Conservation (phyloP, 2,113 vertebrate species). For the Murina feae region DNA sequence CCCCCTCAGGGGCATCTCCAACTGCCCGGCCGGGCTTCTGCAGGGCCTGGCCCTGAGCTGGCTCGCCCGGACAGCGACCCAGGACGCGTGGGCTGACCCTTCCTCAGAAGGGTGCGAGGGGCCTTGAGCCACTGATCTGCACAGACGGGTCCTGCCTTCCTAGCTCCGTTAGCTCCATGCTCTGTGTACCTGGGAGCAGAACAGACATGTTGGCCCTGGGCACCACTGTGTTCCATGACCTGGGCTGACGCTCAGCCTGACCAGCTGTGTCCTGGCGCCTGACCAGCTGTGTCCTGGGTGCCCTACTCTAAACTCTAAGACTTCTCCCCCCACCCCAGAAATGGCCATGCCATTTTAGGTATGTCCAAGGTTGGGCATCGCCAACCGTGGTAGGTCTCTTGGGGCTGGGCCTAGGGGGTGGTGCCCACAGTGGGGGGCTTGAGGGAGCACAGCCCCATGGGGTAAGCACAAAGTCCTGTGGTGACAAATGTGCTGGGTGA, state of each 20-base stretch:
- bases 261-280: background rate
- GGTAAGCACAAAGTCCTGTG: background rate
- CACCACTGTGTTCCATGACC: fast-evolving
- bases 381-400: background rate
- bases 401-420: background rate
- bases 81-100: background rate
- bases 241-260: too few species aligned
- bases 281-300: background rate
- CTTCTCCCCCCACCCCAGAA: background rate
- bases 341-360: background rate
- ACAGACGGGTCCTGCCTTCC: background rate
- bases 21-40: background rate
- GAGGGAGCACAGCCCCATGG: background rate
- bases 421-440: background rate
- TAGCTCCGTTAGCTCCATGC: fast-evolving
- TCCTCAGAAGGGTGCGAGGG: background rate
- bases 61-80: too few species aligned
- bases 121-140: background rate
- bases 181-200: background rate
- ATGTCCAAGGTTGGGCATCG: background rate
- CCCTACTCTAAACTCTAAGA: background rate
- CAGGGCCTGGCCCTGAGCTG: background rate
- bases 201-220: background rate
- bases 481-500: background rate
- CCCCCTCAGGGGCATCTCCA: background rate